Evolutionary conservation across 1,140 invertebrate genomes (phyloP).

Genomic region (Drosophila varians): DNA sequence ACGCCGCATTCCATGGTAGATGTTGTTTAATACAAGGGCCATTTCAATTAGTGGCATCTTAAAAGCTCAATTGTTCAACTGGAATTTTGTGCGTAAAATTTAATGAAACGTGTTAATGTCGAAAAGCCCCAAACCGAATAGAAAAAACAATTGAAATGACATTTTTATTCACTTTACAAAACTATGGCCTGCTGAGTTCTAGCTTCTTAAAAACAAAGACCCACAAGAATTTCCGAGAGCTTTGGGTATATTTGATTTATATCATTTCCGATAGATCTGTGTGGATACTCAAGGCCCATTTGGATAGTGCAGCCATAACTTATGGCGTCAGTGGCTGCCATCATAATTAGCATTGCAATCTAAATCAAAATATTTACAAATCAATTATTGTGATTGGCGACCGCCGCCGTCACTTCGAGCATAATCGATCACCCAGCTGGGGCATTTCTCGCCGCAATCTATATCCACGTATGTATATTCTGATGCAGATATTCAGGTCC

Average conservation of each 20-base stretch:
- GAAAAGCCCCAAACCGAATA: background rate
- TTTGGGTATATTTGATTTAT: conserved; percentile 24
- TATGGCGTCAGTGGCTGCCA: conserved; percentile 43
- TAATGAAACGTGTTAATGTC: background rate
- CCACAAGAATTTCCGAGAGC: conserved; percentile 1
- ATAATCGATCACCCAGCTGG: conserved; percentile 77
- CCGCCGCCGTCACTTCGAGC: conserved; percentile 59
- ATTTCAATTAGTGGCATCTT: conserved; percentile 33
- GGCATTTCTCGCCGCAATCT: conserved; percentile 12
- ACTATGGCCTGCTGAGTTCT: background rate
- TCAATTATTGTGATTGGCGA: conserved; percentile 75
- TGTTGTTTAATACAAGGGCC: background rate
- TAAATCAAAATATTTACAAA: conserved; percentile 77
- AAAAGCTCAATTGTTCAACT: conserved; percentile 1
- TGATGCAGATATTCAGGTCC: conserved; percentile 17
- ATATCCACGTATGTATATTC: background rate
- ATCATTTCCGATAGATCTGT: conserved; percentile 34
- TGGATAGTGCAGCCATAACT: conserved; percentile 45
- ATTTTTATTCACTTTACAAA: background rate
- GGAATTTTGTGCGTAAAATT: conserved; percentile 7
- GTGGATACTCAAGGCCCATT: conserved; percentile 26
- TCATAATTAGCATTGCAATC: conserved; percentile 68
- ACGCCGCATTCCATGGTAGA: conserved; percentile 6
- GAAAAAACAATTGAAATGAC: background rate
- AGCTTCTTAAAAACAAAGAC: background rate